Percentiles rank a stretch among this genome's conserved stretches.
Conservation (phyloP, 2,888 invertebrate genomes). For the Ophion costatus region DNA sequence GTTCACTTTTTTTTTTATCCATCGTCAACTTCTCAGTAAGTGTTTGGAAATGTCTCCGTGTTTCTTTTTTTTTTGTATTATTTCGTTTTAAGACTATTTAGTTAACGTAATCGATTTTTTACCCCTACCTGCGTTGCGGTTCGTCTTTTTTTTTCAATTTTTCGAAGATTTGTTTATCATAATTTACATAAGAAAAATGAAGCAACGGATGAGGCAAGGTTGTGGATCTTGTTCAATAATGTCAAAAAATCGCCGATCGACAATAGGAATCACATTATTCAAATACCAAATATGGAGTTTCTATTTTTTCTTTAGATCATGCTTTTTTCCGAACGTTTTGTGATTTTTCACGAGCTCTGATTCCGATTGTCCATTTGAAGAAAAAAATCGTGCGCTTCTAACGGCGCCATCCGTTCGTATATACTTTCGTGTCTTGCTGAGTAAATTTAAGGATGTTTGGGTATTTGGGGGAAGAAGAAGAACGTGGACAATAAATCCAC, state of each 20-base stretch:
- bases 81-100: constrained; percentile 62
- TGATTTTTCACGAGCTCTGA: constrained; percentile 15
- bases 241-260: constrained; percentile 51
- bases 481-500: constrained; percentile 32
- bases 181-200: constrained; percentile 50
- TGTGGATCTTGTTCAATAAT: constrained; percentile 37
- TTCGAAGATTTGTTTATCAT: constrained; percentile 60
- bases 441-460: constrained; percentile 29
- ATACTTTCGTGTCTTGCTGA: constrained; percentile 34
- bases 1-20: constrained; percentile 57
- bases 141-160: constrained; percentile 60
- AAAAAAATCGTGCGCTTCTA: constrained; percentile 36
- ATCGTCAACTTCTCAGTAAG: constrained; percentile 48
- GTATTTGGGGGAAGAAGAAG: constrained; percentile 5
- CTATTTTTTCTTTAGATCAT: constrained; percentile 15
- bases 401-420: constrained; percentile 42
- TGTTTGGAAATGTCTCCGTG: constrained; percentile 52
- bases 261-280: constrained; percentile 61
- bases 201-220: constrained; percentile 38
- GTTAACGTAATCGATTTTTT: constrained; percentile 68
- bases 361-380: constrained; percentile 62
- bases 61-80: constrained; percentile 67
- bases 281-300: neutral
- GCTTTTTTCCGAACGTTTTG: neutral
- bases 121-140: constrained; percentile 77